A percentile compares a stretch with the other conserved stretches of the same genome.
These are phyloP conservation scores for Mylabris sibirica DNA, from an alignment of 2,888 invertebrate genomes.

Conservation along the genomic window DNA sequence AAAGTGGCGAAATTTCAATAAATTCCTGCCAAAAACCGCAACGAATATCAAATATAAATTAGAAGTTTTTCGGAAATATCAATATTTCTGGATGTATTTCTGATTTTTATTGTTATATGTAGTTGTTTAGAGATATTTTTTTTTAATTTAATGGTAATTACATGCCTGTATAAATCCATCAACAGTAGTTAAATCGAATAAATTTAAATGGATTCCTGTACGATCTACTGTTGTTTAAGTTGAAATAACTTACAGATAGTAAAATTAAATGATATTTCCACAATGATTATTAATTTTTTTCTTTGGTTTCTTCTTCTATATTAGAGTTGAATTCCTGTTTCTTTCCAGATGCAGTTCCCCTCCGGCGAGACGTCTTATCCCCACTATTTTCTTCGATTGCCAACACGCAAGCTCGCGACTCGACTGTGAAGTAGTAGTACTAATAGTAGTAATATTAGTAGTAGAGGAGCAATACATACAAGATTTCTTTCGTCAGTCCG, in stretches of 20 bases:
- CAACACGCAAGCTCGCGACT: conserved; percentile 54
- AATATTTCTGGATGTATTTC: not conserved
- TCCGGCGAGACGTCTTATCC: conserved; percentile 53
- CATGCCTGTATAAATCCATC: not conserved
- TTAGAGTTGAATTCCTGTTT: conserved; percentile 41
- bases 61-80: not conserved
- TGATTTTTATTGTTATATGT: not conserved
- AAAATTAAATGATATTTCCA: not conserved
- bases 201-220: not conserved
- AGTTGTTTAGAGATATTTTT: no score
- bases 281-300: not conserved
- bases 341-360: conserved; percentile 48
- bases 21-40: not conserved
- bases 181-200: not conserved
- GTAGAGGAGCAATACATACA: conserved; percentile 35
- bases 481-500: conserved; percentile 45
- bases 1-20: not conserved
- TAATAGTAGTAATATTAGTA: no score
- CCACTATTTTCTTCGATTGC: conserved; percentile 50
- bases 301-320: not conserved
- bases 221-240: not conserved
- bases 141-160: not conserved
- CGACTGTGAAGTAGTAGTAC: conserved; percentile 28
- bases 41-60: not conserved
- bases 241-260: not conserved